Evolutionary conservation across 2,888 invertebrate genomes (phyloP), one percentile per base, ranked within the genome.

Genomic region (Oscheius sp.): DNA sequence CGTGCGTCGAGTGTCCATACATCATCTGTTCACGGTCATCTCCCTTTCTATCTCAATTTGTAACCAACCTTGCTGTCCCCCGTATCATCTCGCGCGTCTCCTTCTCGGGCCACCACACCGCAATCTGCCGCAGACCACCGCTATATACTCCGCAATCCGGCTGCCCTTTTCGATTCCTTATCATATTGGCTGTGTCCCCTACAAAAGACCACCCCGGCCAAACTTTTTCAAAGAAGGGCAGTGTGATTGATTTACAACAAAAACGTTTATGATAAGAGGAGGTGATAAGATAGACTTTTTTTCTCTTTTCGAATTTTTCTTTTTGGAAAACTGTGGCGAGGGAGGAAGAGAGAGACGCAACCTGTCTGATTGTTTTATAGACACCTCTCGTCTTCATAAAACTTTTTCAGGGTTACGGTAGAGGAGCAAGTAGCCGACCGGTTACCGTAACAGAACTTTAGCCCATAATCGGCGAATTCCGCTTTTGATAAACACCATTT

Each of bases 1-100:
- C 61, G 45, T 55, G 45, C 25, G 37, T 15, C 25, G 61, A 45
- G 45, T 64, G 48, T 64, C 64, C 64, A 64, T 64, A 64, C 64
- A 64, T 64, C 64, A 64, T 64, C 48, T 33, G 46, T 64, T 64
- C 64, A 64, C 64, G 64, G 64, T 64, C 64, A 64, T 64, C 50
- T 46, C 29, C 33, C 57, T n/a, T 34, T 31, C 34, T 46, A 29
- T 48, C 34, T 29, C 48, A 61, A 61, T 61, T 61, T 61, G 61
- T 61, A 61, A 61, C 55, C 55, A 55, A 55, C 55, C 55, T 23
- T 42, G 45, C 33, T 31, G n/a, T 25, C 20, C 20, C 61, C 42
- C 61, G 61, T 61, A 61, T 61, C 61, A 61, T 61, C 45, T 17
- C 42, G n/a, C 42, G 23, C 61, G 45, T 31, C 50, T 27, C 50